Evolutionary conservation across 2,888 invertebrate species (phyloP), one percentile per base, ranked within the genome.

Genomic region (Epirrhoe alternata): DNA sequence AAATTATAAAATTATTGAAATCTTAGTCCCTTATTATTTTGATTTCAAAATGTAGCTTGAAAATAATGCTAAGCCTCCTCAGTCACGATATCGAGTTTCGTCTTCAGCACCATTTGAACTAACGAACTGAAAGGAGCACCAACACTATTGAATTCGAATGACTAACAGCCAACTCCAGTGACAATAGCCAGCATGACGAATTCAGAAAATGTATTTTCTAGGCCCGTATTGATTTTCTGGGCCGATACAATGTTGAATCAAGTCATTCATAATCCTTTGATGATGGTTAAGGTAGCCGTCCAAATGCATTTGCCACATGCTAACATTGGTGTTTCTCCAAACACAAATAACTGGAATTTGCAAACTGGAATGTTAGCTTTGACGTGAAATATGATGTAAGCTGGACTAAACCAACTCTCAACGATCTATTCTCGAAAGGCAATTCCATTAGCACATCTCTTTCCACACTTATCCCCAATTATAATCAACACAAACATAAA

Each of bases 401-500:
- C 35, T 38, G 35, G 35, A 38, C 35, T 38, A 3, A 38, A 38
- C 8, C 35, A 6, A 38, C 3, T 8, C 8, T 38, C 24, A 38
- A 8, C 2, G 2, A 12, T 42, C 38, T 12, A 42, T 42, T 42
- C 10, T 10, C 10, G 38, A 42, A 42, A 42, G 12, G 12, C 12
- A 12, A 12, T 42, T 42, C 50, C 50, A 64, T 68, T 54, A 68
- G 30, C 54, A 47, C 45, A 62, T 57, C 55, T 63, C 67, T 53
- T 42, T 63, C 64, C 14, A 52, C 60, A 24, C 51, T 63, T 68
- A 60, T 47, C 60, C 64, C 52, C 61, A 68, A 64, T 68, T 68
- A 68, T 63, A 64, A 64, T 64, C 56, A 66, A 67, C 60, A 70
- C 63, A 68, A 54, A 50, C 59, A 64, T 60, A 62, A 66, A 42